Base-by-base conservation (phyloP, 2,888 invertebrate genomes). In the Lithosia quadra region DNA sequence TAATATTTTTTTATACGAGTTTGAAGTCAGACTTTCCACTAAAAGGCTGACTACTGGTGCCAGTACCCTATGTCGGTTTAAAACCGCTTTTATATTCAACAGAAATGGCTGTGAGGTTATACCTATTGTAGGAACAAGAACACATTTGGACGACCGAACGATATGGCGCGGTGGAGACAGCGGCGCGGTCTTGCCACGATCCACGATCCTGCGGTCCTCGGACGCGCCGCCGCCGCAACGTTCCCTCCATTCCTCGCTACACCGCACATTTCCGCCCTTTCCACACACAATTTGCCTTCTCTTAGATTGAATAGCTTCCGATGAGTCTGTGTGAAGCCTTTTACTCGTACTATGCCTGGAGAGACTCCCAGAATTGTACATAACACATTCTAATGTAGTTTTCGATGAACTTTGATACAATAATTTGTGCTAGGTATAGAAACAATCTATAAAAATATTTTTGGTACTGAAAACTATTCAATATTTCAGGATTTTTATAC, bases 221-320 rank as follows among this genome's bases (percentile, higher is more conserved):
- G 53, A 39, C 28, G 53, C 36, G 49, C 66, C 61, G 56, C 53
- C 70, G 18, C 49, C 49, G 49, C 49, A 49, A 49, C n/a, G 49
- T n/a, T 49, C 63, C 71, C 68, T 72, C 74, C 76, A 81, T 82
- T 80, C 80, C 76, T 73, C 79, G 79, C 79, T 69, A 63, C 78
- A 81, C 81, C 84, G 83, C 85, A 86, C 83, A 85, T 85, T 85
- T 87, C 87, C 87, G 85, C 74, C 74, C 80, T 67, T 78, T 75
- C 78, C 74, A 75, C 80, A 81, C 79, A 84, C 84, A 84, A 88
- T 88, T 89, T 88, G 83, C 87, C 82, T 83, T 81, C 77, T 71
- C 76, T 74, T 78, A 82, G 80, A 85, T 86, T 86, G 83, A 86
- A 85, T 83, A 84, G 80, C 78, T 79, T 79, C 80, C 77, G 76